Evolutionary conservation across 2,113 vertebrate genomes (phyloP), one percentile per base, ranked within the genome.

Genomic region (Labeo rohita): DNA sequence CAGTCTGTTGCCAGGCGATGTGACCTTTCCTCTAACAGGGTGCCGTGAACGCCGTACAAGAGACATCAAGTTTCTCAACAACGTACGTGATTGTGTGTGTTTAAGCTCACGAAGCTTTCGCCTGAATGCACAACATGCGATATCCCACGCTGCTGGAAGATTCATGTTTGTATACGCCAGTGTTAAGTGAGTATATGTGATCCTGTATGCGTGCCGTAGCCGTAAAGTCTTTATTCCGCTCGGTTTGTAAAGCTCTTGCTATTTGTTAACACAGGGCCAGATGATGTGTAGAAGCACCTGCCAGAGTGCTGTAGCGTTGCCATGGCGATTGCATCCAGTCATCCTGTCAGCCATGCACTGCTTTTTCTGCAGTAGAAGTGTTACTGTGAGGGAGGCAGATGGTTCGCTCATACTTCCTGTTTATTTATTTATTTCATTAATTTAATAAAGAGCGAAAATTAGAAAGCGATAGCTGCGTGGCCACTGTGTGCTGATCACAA

Each of bases 231-330:
- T 70, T 56, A 73, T 73, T 84, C 12, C 13, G 28, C 56, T 50
- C 82, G n/a, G 28, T 49, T 86, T 74, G 18, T 86, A 47, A 80
- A 61, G 86, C 61, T 43, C 49, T 23, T 52, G 61, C 63, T 79
- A 77, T 56, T 79, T 63, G 87, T 85, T 93, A 94, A 94, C 92
- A 93, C 92, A 90, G 89, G 21, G 88, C 91, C 93, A 95, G 91
- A 95, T 92, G 92, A 94, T 92, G 89, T 87, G 88, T 94, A 91
- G 92, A 93, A 93, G 91, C 89, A 87, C 94, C 91, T 90, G 84
- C 92, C 93, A 92, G 91, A 96, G 93, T 93, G 93, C 93, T 94
- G 92, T 92, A 90, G 91, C 90, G 96, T 97, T 97, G 87, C 95
- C 94, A 95, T 96, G 95, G 96, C 92, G 93, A 97, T 94, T 43